phyloP scores from a whole-genome alignment of 2,113 vertebrate species.

The Hepsetus odoe region DNA sequence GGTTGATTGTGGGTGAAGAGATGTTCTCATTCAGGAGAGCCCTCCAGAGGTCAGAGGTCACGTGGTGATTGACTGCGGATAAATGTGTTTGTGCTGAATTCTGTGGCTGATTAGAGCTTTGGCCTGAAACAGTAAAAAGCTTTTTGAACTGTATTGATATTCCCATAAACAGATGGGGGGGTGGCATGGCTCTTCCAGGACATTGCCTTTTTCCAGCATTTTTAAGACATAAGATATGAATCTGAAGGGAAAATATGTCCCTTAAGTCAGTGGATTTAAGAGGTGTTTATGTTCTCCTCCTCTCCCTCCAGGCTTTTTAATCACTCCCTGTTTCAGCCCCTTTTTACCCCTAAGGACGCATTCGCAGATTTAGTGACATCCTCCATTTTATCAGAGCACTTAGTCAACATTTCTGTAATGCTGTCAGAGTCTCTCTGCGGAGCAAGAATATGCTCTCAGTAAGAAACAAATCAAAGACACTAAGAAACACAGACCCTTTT shows the following conservation, averaged over 20 bases:
- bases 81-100: conserved; percentile 19
- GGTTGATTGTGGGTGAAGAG: conserved; percentile 38
- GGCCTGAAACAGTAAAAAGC: neutral
- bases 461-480: conserved; percentile 43
- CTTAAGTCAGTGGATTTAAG: conserved; percentile 49
- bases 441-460: conserved; percentile 29
- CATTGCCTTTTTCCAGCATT: conserved; percentile 15
- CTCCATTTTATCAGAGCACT: conserved; percentile 51
- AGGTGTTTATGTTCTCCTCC: conserved; percentile 33
- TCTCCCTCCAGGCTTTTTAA: conserved; percentile 50
- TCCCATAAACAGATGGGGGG: conserved; percentile 1
- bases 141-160: conserved; percentile 13
- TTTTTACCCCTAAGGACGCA: conserved; percentile 39
- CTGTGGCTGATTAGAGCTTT: conserved; percentile 24
- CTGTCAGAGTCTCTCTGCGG: conserved; percentile 44
- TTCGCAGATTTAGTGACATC: conserved; percentile 57
- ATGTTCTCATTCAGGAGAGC: conserved; percentile 5
- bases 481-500: conserved; percentile 29
- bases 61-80: conserved; percentile 20
- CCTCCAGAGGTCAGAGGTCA: conserved; percentile 20
- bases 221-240: conserved; percentile 33
- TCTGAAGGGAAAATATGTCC: conserved; percentile 45
- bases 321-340: conserved; percentile 39
- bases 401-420: conserved; percentile 56
- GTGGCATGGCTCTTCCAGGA: neutral